Percentiles rank a stretch among this genome's conserved stretches.
phyloP scores from a whole-genome alignment of 2,888 invertebrate genomes.

The Eurois occulta region DNA sequence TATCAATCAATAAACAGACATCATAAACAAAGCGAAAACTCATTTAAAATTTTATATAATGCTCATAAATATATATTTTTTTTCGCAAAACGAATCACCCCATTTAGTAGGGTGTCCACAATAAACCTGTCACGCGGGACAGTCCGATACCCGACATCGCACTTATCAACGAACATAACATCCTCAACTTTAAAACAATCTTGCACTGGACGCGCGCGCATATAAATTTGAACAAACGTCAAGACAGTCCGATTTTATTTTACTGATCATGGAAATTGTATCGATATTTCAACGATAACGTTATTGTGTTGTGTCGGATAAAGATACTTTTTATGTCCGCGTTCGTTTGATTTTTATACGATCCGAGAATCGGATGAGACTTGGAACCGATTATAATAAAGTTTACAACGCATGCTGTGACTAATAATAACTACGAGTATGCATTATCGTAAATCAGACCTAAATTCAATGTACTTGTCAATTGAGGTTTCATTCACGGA shows the following conservation, averaged over 20 bases:
- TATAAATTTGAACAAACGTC: constrained; percentile 88
- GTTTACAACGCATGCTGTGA: constrained; percentile 68
- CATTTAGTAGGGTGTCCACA: constrained; percentile 87
- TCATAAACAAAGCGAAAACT: constrained; percentile 65
- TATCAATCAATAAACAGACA: constrained; percentile 57
- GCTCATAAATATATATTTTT: constrained; percentile 65
- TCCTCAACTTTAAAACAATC: constrained; percentile 89
- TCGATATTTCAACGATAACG: constrained; percentile 89
- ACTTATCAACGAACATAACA: constrained; percentile 89
- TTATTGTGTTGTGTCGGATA: constrained; percentile 81
- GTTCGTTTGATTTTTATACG: constrained; percentile 83
- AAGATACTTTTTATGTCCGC: constrained; percentile 85
- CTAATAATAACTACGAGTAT: constrained; percentile 60
- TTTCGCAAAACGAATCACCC: constrained; percentile 79
- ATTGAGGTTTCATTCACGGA: constrained; percentile 34
- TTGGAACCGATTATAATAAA: constrained; percentile 75
- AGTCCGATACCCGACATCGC: constrained; percentile 85
- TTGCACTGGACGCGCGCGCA: constrained; percentile 81
- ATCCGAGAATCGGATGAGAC: constrained; percentile 72
- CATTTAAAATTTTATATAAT: constrained; percentile 66
- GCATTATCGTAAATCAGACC: constrained; percentile 48
- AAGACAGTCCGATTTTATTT: constrained; percentile 86
- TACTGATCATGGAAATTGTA: constrained; percentile 89
- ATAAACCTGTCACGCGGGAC: constrained; percentile 87
- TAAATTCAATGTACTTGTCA: constrained; percentile 52